These are phyloP conservation scores for Epinephelus malabaricus DNA, from an alignment of 2,797 vertebrate species.

Conservation along the genomic window DNA sequence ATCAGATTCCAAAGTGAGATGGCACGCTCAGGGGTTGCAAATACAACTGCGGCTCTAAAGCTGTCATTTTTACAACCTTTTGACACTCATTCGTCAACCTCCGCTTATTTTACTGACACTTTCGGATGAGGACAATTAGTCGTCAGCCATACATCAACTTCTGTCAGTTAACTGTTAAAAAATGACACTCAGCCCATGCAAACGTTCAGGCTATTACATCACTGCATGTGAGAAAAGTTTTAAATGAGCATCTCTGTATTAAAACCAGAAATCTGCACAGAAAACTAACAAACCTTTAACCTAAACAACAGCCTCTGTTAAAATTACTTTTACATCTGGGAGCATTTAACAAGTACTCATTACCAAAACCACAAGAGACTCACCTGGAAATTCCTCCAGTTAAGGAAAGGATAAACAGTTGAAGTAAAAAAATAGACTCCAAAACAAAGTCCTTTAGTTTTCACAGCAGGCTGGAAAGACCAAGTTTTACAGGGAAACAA, in stretches of 20 bases:
- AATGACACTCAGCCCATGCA: background rate
- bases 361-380: conserved; percentile 54
- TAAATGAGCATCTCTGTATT: background rate
- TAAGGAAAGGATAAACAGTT: conserved; percentile 18
- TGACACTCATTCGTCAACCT: background rate
- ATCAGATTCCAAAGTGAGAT: conserved; percentile 21
- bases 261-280: background rate
- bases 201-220: background rate
- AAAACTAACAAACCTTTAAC: conserved; percentile 6
- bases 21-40: background rate
- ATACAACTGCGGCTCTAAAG: conserved; percentile 20
- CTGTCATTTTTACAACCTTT: conserved; percentile 10
- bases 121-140: conserved; percentile 24
- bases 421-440: conserved; percentile 1
- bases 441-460: conserved; percentile 35
- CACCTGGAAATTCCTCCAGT: conserved; percentile 72
- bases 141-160: conserved; percentile 1
- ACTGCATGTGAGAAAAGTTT: background rate
- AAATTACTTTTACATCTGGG: conserved; percentile 48
- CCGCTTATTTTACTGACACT: background rate
- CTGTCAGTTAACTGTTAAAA: background rate
- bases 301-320: conserved; percentile 1
- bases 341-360: conserved; percentile 44
- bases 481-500: conserved; percentile 55
- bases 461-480: conserved; percentile 36